Evolutionary conservation across 2,888 invertebrate genomes (phyloP), one percentile per base, ranked within the genome.

Genomic region (Hymenopus coronatus): DNA sequence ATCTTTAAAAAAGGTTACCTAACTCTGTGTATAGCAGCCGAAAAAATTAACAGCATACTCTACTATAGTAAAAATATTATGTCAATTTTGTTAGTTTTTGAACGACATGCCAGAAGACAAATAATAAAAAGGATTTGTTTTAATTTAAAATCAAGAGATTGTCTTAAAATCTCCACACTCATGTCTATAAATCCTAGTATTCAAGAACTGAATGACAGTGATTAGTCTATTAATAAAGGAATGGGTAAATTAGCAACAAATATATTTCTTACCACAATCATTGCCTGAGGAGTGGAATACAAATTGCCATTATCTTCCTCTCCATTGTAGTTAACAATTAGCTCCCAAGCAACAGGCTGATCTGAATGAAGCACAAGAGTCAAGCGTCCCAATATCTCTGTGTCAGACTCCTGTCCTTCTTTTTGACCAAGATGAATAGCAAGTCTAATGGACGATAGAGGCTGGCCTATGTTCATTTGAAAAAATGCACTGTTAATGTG

Each of bases 261-360:
- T 40, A 83, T 40, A 83, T 83, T 46, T 84, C 88, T 89, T 54
- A 90, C 90, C 89, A 89, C 12, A 54, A 90, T 40, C 25, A 85
- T 28, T 40, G 89, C 88, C 84, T 83, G 87, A 46, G 88, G 46
- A 40, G 85, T 83, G 9, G 82, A 87, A 87, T 82, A 82, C 33
- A 82, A 33, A 27, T 87, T 33, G 7, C n/a, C 87, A 87, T 82
- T 87, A 82, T 82, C 30, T 81, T 81, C 40, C 12, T 81, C 30
- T 54, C 28, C 28, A 3, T 87, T 27, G 15, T n/a, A 46, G 40
- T 81, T 85, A 25, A 89, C 88, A 14, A 85, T 82, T 30, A 90
- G 82, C 81, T 89, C 83, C 90, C 90, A 90, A 82, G 84, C 90
- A 33, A 90, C 89, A 82, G 90, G 90, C 84, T 88, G 89, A 88